Evolutionary conservation across 2,797 vertebrate genomes (phyloP), one percentile per base, ranked within the genome.

Genomic region (Pyrrhura leucotis): DNA sequence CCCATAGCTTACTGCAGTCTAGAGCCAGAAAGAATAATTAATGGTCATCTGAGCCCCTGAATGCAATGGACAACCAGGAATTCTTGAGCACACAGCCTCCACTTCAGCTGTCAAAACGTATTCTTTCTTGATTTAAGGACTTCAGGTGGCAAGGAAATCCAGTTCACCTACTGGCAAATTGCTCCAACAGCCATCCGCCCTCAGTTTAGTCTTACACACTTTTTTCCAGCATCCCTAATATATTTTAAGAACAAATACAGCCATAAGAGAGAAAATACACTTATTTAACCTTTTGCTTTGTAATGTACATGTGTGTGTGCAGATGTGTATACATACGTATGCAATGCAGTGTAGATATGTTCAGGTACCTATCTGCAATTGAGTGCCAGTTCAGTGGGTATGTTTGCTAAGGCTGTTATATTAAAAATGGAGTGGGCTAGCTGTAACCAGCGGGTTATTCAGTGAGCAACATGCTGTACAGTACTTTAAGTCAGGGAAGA

Each of bases 391-490:
- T 88, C 88, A 66, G 69, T 65, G 85, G 76, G 72, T 68, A 69
- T 51, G 91, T 53, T 93, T 89, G 67, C 88, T 88, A 80, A 48
- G 65, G 87, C 88, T 91, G 81, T 79, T 87, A 47, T 86, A 78
- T 20, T 68, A 65, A 81, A 91, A 93, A 81, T 33, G 48, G 62
- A 92, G 88, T 83, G 87, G 75, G 58, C 47, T 66, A 56, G 79
- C 79, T 76, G 75, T 59, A 87, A 89, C 63, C 72, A 78, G 71
- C 2, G 0, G 14, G 39, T 83, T 50, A 82, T 40, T 69, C 1
- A 0, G 87, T 80, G 87, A 95, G 68, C 84, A 96, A 89, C 76
- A 53, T 26, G 73, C 81, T 56, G 58, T 79, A 68, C 45, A 65
- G 74, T 56, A 59, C 53, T 88, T 65, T 33, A 93, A 86, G 78